A percentile compares a stretch with the other conserved stretches of the same genome.
phyloP scores from a whole-genome alignment of 2,113 vertebrate genomes.

The Cacatua alba region DNA sequence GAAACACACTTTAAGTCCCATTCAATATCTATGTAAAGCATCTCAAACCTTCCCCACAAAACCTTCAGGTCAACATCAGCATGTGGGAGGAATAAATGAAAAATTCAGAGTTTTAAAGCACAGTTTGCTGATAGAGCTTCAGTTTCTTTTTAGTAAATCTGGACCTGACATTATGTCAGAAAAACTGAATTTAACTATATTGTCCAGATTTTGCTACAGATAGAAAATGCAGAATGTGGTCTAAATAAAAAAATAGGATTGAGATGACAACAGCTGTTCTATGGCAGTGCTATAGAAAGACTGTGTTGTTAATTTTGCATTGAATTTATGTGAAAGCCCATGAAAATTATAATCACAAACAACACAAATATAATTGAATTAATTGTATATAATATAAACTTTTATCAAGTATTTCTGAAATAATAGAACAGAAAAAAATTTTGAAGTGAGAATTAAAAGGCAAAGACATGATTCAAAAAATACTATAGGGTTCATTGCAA shows the following conservation, averaged over 20 bases:
- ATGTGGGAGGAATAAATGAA: background rate
- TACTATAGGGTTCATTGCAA: background rate
- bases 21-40: background rate
- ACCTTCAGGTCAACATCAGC: background rate
- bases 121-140: background rate
- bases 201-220: background rate
- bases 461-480: background rate
- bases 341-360: background rate
- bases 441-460: background rate
- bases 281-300: background rate
- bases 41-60: background rate
- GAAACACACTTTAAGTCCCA: background rate
- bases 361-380: background rate
- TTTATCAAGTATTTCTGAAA: background rate
- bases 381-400: background rate
- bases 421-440: background rate
- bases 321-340: background rate
- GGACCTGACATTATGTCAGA: background rate
- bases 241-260: background rate
- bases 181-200: background rate
- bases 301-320: background rate
- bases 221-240: background rate
- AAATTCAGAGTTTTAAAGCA: background rate
- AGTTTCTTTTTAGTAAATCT: background rate
- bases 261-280: background rate